A percentile compares a stretch with the other conserved stretches of the same genome.
Conservation (phyloP, 1,140 invertebrate species). For the Apis cerana region DNA sequence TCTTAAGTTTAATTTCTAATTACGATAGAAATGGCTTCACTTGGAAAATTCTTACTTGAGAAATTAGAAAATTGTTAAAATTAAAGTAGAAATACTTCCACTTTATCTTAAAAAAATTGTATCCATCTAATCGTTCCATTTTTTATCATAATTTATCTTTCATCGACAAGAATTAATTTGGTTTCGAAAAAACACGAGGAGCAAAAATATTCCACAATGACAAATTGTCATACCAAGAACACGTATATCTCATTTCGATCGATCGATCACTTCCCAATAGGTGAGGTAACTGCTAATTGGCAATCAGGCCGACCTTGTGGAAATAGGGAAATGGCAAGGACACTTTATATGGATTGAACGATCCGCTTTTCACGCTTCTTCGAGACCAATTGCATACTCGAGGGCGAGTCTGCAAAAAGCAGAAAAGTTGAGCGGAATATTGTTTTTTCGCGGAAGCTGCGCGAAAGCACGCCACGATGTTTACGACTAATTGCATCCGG, state of each 20-base stretch:
- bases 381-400: neutral
- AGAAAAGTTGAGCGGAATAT: neutral
- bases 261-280: neutral
- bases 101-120: no score
- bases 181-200: no score
- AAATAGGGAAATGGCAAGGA: conserved; percentile 44
- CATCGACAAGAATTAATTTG: neutral
- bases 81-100: no score
- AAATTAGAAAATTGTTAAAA: no score
- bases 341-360: conserved; percentile 17
- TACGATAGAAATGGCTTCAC: no score
- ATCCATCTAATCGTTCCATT: no score
- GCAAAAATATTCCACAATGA: conserved; percentile 37
- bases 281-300: conserved; percentile 60
- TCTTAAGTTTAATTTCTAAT: no score
- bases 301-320: conserved; percentile 37
- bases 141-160: neutral
- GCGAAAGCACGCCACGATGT: neutral
- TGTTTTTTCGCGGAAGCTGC: neutral
- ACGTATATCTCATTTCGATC: conserved; percentile 37
- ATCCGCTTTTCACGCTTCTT: conserved; percentile 40
- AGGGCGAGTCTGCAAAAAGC: neutral
- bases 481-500: conserved; percentile 29
- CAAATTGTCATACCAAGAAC: conserved; percentile 42
- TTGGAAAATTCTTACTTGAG: no score